Base-by-base conservation (phyloP, 2,797 vertebrate genomes). In the Pipistrellus kuhlii region DNA sequence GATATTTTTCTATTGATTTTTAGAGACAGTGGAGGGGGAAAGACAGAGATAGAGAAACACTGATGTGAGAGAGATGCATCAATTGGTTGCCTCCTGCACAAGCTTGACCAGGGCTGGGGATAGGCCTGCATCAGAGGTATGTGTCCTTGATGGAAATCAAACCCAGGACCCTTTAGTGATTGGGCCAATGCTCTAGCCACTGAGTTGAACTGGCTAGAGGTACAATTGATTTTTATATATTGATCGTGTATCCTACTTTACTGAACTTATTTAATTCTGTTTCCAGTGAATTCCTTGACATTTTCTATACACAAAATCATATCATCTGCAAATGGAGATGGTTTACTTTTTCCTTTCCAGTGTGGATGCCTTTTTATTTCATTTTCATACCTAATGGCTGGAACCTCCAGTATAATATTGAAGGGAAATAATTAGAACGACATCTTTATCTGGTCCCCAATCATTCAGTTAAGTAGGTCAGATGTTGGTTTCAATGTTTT, bases 161-260 rank as follows among this genome's bases (percentile, higher is more conserved):
- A 27, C 57, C 57, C 11, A 59, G 23, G 25, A 27, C 11, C 57
- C 57, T 59, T 27, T 59, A 59, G 57, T 13, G 25, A 59, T 11
- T 59, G 57, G 57, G 57, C 57, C 57, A 59, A 27, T 0, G 11
- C 25, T 59, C 57, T 59, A 27, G 4, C 25, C 25, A 59, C 25
- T 2, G 25, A 12, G 12, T 25, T 4, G 13, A 59, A 59, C 5
- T 27, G 25, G 57, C 57, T 59, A 27, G 25, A 59, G 25, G 11
- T 59, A 59, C 11, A 62, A 41, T 53, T 53, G 17, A 55, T 93
- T 88, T 95, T 84, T 94, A 20, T 68, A 25, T 62, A 81, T 69
- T 44, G 9, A 82, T 51, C 51, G 64, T 64, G 4, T 71, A 71
- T 77, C 44, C 30, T 57, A n/a, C 44, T 38, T 88, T 25, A 15